phyloP scores from a whole-genome alignment of 2,888 invertebrate genomes.

The Drosophila pegasa region DNA sequence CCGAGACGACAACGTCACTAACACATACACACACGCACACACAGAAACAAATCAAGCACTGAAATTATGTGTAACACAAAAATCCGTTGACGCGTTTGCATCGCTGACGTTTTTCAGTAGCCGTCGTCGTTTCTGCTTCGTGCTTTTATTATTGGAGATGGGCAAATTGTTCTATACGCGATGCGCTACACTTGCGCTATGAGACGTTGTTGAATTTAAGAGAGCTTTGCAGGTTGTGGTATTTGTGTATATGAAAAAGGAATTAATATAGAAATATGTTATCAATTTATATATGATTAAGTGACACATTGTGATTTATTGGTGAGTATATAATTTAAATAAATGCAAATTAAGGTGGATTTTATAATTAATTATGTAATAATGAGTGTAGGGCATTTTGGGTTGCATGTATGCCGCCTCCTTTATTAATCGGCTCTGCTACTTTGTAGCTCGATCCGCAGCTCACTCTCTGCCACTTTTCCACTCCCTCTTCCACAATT shows the following conservation, averaged over 20 bases:
- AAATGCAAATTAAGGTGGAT: not conserved
- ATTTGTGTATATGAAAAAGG: not conserved
- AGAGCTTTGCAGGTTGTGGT: not conserved
- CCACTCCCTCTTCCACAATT: constrained; percentile 44
- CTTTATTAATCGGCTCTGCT: constrained; percentile 43
- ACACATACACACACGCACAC: constrained; percentile 30
- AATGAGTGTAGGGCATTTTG: constrained; percentile 17
- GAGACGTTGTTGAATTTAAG: not conserved
- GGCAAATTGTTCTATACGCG: constrained; percentile 26
- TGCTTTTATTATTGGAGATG: constrained; percentile 37
- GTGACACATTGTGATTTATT: not conserved
- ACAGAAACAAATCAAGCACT: constrained; percentile 28
- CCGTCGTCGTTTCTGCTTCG: constrained; percentile 32
- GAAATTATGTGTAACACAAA: constrained; percentile 70
- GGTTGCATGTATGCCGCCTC: constrained; percentile 6
- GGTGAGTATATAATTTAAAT: not conserved
- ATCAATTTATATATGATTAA: not conserved
- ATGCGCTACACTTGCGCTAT: constrained; percentile 31
- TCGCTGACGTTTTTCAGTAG: constrained; percentile 55
- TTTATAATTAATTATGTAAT: not conserved
- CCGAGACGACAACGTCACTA: constrained; percentile 42
- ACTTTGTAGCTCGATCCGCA: constrained; percentile 44
- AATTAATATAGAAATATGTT: not conserved
- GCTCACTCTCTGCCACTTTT: constrained; percentile 31
- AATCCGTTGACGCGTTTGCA: constrained; percentile 70